Conservation (phyloP, 2,888 invertebrate species). For the Monochamus alternatus region DNA sequence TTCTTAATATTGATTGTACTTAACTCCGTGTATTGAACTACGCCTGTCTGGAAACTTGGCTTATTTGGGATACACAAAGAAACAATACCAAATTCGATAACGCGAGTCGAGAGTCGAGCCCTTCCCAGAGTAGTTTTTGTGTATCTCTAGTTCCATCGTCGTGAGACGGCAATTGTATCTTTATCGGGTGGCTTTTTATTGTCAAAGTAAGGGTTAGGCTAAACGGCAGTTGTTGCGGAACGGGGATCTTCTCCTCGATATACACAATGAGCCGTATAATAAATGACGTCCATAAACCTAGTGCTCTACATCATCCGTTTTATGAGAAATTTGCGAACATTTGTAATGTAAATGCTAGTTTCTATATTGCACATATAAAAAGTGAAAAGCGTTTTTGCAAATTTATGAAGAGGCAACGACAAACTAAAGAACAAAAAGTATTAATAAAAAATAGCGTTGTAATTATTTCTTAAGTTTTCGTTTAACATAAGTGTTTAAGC, state of each 20-base stretch:
- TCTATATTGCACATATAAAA: background rate
- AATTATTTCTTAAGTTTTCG: too few relatives aligned
- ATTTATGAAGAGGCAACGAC: too few relatives aligned
- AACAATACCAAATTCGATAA: constrained; percentile 30
- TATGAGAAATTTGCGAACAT: constrained; percentile 17
- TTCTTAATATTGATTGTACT: constrained; percentile 2
- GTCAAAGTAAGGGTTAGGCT: constrained; percentile 34
- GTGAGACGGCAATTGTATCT: constrained; percentile 39
- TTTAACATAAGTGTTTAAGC: too few relatives aligned
- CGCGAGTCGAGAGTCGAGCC: constrained; percentile 26
- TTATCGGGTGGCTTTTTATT: constrained; percentile 40
- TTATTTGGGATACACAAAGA: constrained; percentile 36
- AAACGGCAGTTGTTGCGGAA: constrained; percentile 36
- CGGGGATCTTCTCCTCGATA: constrained; percentile 35
- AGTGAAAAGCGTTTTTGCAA: too few relatives aligned
- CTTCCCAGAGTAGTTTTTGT: constrained; percentile 35
- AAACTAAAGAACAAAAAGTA: too few relatives aligned
- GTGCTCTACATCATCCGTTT: constrained; percentile 31
- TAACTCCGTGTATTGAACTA: constrained; percentile 9
- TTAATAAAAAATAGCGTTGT: too few relatives aligned
- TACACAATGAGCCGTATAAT: constrained; percentile 37
- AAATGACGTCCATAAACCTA: constrained; percentile 29
- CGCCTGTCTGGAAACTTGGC: constrained; percentile 24
- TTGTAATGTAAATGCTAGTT: constrained; percentile 18
- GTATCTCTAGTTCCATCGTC: constrained; percentile 39